A percentile compares a stretch with the other conserved stretches of the same genome.
These are phyloP conservation scores for Nipponia nippon DNA, from an alignment of 2,113 vertebrate genomes.

Conservation along the genomic window DNA sequence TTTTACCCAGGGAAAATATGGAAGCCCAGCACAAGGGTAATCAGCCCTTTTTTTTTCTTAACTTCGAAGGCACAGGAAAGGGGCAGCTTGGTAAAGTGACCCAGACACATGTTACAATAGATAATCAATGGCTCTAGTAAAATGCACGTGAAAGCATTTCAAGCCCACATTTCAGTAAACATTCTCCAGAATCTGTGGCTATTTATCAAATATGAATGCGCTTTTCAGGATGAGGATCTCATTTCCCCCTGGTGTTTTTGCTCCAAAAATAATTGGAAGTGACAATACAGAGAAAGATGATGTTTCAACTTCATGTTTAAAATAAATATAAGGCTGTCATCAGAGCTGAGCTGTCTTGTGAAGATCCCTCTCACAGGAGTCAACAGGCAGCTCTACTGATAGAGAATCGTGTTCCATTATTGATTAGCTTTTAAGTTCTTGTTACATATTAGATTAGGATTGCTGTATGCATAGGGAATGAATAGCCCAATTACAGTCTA, in stretches of 20 bases:
- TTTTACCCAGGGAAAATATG: not conserved
- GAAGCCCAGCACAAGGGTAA: not conserved
- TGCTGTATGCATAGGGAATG: conserved; percentile 56
- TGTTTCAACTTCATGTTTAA: conserved; percentile 69
- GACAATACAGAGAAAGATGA: conserved; percentile 73
- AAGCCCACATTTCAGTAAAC: conserved; percentile 57
- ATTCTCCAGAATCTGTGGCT: conserved; percentile 58
- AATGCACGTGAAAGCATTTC: conserved; percentile 37
- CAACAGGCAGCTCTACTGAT: conserved; percentile 54
- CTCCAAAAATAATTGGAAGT: conserved; percentile 74
- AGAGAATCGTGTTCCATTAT: conserved; percentile 71
- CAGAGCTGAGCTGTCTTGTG: conserved; percentile 22
- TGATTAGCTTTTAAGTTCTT: conserved; percentile 77
- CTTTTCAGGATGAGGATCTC: conserved; percentile 61
- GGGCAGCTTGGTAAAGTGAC: conserved; percentile 11
- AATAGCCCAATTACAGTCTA: conserved; percentile 57
- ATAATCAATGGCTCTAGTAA: conserved; percentile 37
- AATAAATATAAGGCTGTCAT: conserved; percentile 76
- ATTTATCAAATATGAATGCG: conserved; percentile 74
- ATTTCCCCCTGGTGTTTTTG: conserved; percentile 33
- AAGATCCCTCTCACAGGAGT: conserved; percentile 60
- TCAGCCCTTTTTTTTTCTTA: not conserved
- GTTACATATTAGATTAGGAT: conserved; percentile 74
- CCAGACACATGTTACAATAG: conserved; percentile 9
- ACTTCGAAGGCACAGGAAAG: not conserved